These are phyloP conservation scores for Dusona sp. DNA, from an alignment of 2,888 invertebrate genomes.

Conservation along the genomic window DNA sequence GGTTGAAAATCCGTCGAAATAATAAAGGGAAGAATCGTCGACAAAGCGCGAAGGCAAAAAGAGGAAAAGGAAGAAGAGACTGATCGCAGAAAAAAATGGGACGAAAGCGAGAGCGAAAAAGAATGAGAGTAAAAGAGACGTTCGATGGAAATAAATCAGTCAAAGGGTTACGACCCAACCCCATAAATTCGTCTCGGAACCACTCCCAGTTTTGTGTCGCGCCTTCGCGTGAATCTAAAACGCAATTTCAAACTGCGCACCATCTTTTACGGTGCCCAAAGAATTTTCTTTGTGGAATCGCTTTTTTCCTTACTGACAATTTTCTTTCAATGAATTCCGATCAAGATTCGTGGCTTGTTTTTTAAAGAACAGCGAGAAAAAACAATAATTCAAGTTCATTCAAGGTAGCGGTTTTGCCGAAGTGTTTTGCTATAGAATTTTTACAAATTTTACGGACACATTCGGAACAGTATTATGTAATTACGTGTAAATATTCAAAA, in stretches of 20 bases:
- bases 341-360: not conserved
- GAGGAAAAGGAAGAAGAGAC: conserved; percentile 21
- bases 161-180: conserved; percentile 75
- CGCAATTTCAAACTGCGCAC: conserved; percentile 77
- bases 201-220: conserved; percentile 76
- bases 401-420: no score
- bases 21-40: conserved; percentile 49
- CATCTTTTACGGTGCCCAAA: conserved; percentile 54
- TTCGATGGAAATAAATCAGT: conserved; percentile 74
- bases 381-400: not conserved
- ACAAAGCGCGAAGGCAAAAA: not conserved
- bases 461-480: no score
- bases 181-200: conserved; percentile 79
- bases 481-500: no score
- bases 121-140: conserved; percentile 27
- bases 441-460: no score
- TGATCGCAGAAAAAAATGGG: conserved; percentile 21
- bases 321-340: not conserved
- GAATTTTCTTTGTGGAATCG: conserved; percentile 34
- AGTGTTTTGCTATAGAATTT: no score
- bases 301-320: not conserved
- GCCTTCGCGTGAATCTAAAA: conserved; percentile 76
- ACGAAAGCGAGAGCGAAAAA: conserved; percentile 31
- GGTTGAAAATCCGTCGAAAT: conserved; percentile 31
- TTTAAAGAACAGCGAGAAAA: not conserved